These are phyloP conservation scores for Megaceryle torquata DNA, from an alignment of 2,113 vertebrate genomes.

Conservation along the genomic window DNA sequence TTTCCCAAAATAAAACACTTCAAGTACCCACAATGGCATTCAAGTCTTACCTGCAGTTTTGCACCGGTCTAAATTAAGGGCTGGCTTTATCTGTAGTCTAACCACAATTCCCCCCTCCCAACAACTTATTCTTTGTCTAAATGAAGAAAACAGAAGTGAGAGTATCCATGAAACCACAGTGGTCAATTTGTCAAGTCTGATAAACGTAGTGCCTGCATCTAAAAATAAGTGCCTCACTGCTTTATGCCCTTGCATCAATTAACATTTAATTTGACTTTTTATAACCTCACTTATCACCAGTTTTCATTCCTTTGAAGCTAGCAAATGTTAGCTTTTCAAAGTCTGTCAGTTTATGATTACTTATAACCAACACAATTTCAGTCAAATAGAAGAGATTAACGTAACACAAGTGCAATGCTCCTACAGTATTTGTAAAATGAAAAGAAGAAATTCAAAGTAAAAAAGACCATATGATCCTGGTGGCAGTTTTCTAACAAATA, in stretches of 20 bases:
- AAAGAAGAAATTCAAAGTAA: not conserved
- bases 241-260: slow-evolving; percentile 75
- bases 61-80: not conserved
- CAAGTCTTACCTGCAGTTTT: not conserved
- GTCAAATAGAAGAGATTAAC: slow-evolving; percentile 62
- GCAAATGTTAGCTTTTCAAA: slow-evolving; percentile 69
- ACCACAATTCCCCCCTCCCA: not conserved
- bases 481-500: slow-evolving; percentile 1
- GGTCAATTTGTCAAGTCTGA: slow-evolving; percentile 69
- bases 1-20: slow-evolving; percentile 39
- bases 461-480: not conserved
- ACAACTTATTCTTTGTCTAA: not conserved
- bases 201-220: slow-evolving; percentile 59
- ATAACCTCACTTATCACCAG: slow-evolving; percentile 71
- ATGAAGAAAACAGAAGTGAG: slow-evolving; percentile 31
- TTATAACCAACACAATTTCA: slow-evolving; percentile 57
- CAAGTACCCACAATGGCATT: not conserved
- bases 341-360: slow-evolving; percentile 67
- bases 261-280: slow-evolving; percentile 80
- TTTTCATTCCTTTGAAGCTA: slow-evolving; percentile 68
- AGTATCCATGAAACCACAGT: slow-evolving; percentile 34
- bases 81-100: not conserved
- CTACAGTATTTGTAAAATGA: not conserved
- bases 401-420: not conserved
- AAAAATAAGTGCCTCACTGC: slow-evolving; percentile 52